Evolutionary conservation across 2,888 invertebrate species (phyloP).

Genomic region (Sepioteuthis lessoniana): DNA sequence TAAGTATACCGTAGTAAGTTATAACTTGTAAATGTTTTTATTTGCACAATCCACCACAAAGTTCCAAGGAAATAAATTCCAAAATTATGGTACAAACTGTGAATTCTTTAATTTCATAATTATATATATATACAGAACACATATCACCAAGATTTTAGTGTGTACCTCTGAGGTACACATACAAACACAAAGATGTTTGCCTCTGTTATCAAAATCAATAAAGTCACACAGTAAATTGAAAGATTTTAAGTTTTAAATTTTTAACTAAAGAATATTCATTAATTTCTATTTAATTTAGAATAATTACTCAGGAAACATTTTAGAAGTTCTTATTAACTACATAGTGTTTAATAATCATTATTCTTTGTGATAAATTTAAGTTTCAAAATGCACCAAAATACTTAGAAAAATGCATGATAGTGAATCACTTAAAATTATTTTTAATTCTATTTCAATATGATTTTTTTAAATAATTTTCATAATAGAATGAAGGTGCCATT

Average conservation of each 20-base stretch:
- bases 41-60: neutral
- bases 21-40: neutral
- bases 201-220: neutral
- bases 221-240: neutral
- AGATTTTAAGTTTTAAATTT: neutral
- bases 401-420: neutral
- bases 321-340: neutral
- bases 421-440: neutral
- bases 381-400: neutral
- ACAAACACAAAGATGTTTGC: neutral
- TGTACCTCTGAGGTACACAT: neutral
- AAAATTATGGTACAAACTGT: slow-evolving; percentile 2
- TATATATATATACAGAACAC: too few species aligned
- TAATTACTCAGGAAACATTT: neutral
- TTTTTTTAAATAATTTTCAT: neutral
- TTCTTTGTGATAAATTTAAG: neutral
- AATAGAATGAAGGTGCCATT: slow-evolving; percentile 33
- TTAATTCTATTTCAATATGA: neutral
- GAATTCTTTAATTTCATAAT: neutral
- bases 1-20: neutral
- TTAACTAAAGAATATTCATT: neutral
- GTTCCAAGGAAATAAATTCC: slow-evolving; percentile 34
- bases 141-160: neutral
- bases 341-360: neutral
- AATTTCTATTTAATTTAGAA: neutral